phyloP scores from a whole-genome alignment of 2,113 vertebrate genomes.

The Semnornis frantzii region DNA sequence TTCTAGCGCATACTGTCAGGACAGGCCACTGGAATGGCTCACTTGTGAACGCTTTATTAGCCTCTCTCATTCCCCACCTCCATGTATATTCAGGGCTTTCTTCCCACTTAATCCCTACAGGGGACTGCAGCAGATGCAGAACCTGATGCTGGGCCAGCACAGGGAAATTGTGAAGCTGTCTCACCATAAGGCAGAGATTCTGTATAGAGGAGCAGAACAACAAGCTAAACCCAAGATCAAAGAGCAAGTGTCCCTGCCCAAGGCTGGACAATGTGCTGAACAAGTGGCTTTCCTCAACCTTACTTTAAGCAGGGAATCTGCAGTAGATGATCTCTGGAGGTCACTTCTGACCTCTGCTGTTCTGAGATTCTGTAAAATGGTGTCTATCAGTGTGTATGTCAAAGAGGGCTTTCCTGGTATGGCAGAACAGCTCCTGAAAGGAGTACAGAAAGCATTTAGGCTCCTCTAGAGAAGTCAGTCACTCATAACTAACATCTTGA shows the following conservation, averaged over 20 bases:
- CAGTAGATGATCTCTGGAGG: background rate
- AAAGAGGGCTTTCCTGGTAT: background rate
- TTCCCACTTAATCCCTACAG: background rate
- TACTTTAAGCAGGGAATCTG: background rate
- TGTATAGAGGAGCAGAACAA: background rate
- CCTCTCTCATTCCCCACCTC: background rate
- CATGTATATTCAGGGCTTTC: background rate
- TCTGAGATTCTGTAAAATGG: background rate
- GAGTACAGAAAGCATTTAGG: background rate
- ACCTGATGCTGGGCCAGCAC: background rate
- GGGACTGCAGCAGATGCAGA: background rate
- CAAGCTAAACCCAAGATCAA: background rate
- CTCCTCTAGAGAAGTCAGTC: conserved; percentile 14
- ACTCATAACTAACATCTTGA: background rate
- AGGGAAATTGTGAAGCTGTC: background rate
- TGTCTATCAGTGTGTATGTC: background rate
- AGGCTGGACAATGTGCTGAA: background rate
- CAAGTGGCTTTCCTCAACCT: background rate
- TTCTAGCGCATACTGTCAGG: background rate
- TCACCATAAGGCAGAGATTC: background rate
- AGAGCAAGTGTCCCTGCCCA: background rate
- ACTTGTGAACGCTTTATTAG: background rate
- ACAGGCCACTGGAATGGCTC: background rate
- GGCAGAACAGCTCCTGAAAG: background rate
- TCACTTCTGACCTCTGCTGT: background rate